Evolutionary conservation across 2,797 vertebrate species (phyloP).

Genomic region (Acanthurus leucopareius): DNA sequence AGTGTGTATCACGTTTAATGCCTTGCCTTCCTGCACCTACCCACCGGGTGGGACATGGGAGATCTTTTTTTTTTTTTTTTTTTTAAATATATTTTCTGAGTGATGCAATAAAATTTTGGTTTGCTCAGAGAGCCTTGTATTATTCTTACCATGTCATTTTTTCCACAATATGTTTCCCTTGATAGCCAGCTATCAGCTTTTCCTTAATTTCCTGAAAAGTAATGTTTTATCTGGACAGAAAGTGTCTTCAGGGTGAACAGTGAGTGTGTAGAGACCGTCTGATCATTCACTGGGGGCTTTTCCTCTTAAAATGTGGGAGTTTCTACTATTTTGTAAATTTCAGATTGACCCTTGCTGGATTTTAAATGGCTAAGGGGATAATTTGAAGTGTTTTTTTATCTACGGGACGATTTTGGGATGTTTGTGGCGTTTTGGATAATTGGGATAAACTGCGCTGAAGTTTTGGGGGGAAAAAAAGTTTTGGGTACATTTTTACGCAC

Average conservation of each 20-base stretch:
- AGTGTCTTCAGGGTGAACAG: accelerated
- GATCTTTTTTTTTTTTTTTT: background rate
- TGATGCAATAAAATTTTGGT: background rate
- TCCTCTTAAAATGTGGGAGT: background rate
- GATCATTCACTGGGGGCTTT: background rate
- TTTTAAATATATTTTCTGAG: no score
- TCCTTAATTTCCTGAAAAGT: background rate
- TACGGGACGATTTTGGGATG: no score
- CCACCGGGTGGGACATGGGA: background rate
- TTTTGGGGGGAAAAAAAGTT: no score
- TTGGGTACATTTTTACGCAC: constrained; percentile 53
- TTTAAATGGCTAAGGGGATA: no score
- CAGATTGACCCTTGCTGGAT: no score
- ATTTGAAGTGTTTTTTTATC: no score
- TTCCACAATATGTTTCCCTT: background rate
- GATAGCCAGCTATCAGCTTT: background rate
- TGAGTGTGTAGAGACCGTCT: background rate
- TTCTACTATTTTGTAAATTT: background rate
- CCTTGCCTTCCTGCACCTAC: background rate
- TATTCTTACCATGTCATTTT: no score
- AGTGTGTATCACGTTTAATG: background rate
- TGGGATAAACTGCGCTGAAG: no score
- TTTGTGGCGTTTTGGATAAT: no score
- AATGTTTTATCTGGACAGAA: constrained; percentile 1
- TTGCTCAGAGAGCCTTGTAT: background rate